Conservation (phyloP, 1,140 invertebrate genomes). For the Eulimnadia texana region DNA sequence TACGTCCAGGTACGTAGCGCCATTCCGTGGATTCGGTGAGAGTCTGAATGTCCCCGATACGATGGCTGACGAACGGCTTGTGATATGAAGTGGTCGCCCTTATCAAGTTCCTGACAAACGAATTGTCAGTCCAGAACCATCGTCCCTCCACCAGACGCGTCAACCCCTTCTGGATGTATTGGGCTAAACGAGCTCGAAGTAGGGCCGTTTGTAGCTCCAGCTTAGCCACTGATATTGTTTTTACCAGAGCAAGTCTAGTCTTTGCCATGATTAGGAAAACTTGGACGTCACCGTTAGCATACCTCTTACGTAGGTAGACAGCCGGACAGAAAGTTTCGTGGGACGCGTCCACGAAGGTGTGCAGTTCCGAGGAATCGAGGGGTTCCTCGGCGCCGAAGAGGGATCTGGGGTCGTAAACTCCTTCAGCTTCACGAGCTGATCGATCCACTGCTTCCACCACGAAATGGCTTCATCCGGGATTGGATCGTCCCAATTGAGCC, state of each 20-base stretch:
- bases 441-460: conserved; percentile 18
- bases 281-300: not conserved
- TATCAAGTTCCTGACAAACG: not conserved
- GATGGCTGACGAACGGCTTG: not conserved
- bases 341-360: conserved; percentile 25
- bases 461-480: not conserved
- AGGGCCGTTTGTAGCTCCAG: conserved; percentile 33
- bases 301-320: conserved; percentile 18
- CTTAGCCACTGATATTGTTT: conserved; percentile 30
- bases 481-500: conserved; percentile 18
- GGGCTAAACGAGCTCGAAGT: conserved; percentile 25
- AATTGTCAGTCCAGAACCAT: conserved; percentile 19
- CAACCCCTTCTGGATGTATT: conserved; percentile 4
- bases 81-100: not conserved
- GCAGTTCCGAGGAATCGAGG: conserved; percentile 18
- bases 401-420: not conserved
- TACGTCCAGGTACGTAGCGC: not conserved
- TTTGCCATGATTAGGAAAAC: conserved; percentile 24
- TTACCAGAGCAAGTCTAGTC: conserved; percentile 30
- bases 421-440: not conserved
- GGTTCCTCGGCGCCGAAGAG: conserved; percentile 1
- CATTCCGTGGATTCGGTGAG: conserved; percentile 2
- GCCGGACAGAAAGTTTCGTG: conserved; percentile 21
- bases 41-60: conserved; percentile 6
- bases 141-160: not conserved